Evolutionary conservation across 2,797 vertebrate genomes (phyloP), one percentile per base, ranked within the genome.

Genomic region (Menidia menidia): DNA sequence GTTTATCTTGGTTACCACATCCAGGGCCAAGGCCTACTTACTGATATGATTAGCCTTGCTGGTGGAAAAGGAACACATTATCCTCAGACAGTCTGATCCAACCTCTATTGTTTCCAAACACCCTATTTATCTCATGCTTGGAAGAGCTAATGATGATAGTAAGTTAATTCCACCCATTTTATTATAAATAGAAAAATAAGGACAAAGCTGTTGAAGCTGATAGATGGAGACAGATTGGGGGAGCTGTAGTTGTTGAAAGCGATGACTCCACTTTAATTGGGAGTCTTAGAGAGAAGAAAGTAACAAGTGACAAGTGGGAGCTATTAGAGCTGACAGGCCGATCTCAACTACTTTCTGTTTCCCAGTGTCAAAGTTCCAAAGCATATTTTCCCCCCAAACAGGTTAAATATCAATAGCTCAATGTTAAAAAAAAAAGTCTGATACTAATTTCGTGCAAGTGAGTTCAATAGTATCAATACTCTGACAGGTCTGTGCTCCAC

Each of bases 11-110:
- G 80, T 88, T 87, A 71, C 77, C 82, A 86, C 83, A 89, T 75
- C 67, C 85, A 87, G 83, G 88, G 90, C 86, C 93, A 94, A 91
- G 84, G 92, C 85, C 88, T 89, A 78, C 84, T 83, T 86, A 78
- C 88, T 92, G 94, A 93, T 94, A 92, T 85, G 89, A 93, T 89
- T 90, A 92, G 83, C 89, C 89, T 90, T 83, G 86, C 76, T 84
- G 50, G 48, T 66, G 79, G 86, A 86, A 90, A 92, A 82, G 85
- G 75, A 92, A 90, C 89, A 85, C 66, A 82, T 86, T 87, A 89
- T 90, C 87, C 85, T 86, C 82, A 85, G 85, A 90, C 85, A 69
- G 74, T 83, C 81, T 82, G 81, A 85, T 78, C 87, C 81, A 83
- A 69, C 78, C 75, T 83, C 73, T 74, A 64, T 64, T 85, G 73